Percentiles rank a stretch among this genome's conserved stretches.
phyloP scores from a whole-genome alignment of 2,113 vertebrate genomes.

The Pseudolaguvia tuberculata region DNA sequence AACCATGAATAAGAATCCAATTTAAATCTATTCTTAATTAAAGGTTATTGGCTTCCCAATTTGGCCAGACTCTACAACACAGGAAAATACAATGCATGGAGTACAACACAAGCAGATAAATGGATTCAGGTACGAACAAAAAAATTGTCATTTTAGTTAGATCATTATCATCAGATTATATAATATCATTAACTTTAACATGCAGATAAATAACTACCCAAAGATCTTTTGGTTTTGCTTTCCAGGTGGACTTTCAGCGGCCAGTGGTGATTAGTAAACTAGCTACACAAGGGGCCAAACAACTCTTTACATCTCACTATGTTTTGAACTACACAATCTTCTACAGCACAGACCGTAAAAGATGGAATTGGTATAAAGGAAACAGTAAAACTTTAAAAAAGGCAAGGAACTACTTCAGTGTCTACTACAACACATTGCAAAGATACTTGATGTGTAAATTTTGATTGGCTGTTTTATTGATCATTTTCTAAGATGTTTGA shows the following conservation, averaged over 20 bases:
- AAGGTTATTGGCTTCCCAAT: constrained; percentile 82
- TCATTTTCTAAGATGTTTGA: constrained; percentile 70
- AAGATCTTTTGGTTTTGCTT: not conserved
- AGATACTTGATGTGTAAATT: not conserved
- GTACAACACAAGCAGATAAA: constrained; percentile 57
- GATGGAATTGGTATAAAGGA: constrained; percentile 82
- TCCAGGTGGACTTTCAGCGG: constrained; percentile 84
- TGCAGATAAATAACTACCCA: constrained; percentile 5
- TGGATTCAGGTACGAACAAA: constrained; percentile 84
- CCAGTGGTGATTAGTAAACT: constrained; percentile 84
- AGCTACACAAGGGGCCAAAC: constrained; percentile 85
- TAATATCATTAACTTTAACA: not conserved
- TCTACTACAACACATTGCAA: not conserved
- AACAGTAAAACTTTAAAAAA: constrained; percentile 67
- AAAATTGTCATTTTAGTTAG: no score
- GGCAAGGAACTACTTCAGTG: constrained; percentile 56
- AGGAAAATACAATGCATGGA: constrained; percentile 92
- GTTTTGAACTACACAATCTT: constrained; percentile 73
- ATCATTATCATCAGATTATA: not conserved
- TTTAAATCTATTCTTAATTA: constrained; percentile 19
- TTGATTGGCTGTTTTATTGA: constrained; percentile 4
- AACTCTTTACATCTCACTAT: constrained; percentile 69
- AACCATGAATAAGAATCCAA: not conserved
- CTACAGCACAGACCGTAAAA: constrained; percentile 80
- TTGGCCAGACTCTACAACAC: constrained; percentile 82